Conservation (phyloP, 2,888 invertebrate genomes). For the Hemaris fuciformis region DNA sequence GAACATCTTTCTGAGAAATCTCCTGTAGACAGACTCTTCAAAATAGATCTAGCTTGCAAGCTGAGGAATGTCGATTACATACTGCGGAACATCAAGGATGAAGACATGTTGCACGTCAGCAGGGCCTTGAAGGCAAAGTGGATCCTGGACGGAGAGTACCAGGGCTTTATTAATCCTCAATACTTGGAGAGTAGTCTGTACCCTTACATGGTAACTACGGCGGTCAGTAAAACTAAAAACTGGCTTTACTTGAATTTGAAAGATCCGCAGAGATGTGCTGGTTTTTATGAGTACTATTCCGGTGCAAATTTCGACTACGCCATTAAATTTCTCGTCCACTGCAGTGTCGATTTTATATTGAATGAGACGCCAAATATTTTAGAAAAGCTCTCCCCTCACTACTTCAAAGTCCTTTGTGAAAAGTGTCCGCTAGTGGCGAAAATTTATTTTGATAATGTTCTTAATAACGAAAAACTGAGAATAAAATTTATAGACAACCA, state of each 20-base stretch:
- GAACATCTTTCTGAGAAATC: conserved; percentile 18
- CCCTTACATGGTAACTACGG: conserved; percentile 29
- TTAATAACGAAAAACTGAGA: conserved; percentile 30
- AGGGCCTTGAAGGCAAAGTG: conserved; percentile 30
- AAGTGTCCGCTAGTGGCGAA: conserved; percentile 41
- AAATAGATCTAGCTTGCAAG: conserved; percentile 29
- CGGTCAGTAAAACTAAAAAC: conserved; percentile 29
- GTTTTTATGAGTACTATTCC: conserved; percentile 54
- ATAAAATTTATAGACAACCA: conserved; percentile 32
- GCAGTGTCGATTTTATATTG: conserved; percentile 42
- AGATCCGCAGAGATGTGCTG: conserved; percentile 40
- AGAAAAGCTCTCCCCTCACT: conserved; percentile 42
- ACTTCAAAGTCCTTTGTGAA: conserved; percentile 51
- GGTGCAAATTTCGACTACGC: conserved; percentile 36
- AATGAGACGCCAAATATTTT: conserved; percentile 38
- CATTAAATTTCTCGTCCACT: conserved; percentile 48
- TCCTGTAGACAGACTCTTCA: conserved; percentile 29
- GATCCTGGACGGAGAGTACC: conserved; percentile 24
- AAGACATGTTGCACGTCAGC: conserved; percentile 31
- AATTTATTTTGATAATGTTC: conserved; percentile 47
- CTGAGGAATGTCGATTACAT: conserved; percentile 23
- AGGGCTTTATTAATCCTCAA: conserved; percentile 25
- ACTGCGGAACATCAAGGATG: conserved; percentile 23
- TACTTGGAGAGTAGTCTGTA: conserved; percentile 27
- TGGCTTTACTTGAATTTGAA: conserved; percentile 28